Evolutionary conservation across 2,113 vertebrate genomes (phyloP).

Genomic region (Struthidea cinerea): DNA sequence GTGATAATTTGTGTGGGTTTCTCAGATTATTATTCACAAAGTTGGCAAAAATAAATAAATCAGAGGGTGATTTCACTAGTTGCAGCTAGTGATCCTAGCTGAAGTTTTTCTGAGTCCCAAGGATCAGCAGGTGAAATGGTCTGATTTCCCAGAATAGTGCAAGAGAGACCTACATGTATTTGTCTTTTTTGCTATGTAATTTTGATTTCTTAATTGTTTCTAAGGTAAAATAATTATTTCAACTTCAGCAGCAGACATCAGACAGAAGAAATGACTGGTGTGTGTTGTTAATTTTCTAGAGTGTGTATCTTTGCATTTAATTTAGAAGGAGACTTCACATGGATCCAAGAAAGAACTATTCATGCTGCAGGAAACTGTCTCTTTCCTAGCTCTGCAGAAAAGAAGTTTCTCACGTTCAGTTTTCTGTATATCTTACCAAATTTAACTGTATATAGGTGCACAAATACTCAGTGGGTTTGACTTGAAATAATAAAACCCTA

Average conservation of each 20-base stretch:
- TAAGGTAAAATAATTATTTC: conserved; percentile 7
- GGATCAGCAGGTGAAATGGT: conserved; percentile 95
- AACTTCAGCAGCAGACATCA: conserved; percentile 5
- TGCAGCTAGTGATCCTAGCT: conserved; percentile 27
- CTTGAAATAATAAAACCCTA: background rate
- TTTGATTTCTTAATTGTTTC: background rate
- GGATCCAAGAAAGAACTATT: background rate
- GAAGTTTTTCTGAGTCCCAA: conserved; percentile 83
- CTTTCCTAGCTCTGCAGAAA: background rate
- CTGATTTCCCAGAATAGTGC: background rate
- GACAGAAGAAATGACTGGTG: conserved; percentile 51
- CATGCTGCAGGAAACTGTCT: background rate
- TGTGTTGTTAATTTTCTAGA: conserved; percentile 21
- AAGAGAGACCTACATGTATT: background rate
- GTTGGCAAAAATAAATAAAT: background rate
- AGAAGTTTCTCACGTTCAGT: background rate
- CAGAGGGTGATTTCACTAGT: background rate
- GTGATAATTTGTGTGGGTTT: background rate
- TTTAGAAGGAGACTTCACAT: conserved; percentile 3
- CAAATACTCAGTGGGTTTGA: background rate
- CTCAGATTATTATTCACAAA: background rate
- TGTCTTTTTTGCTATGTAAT: background rate
- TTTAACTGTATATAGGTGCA: background rate
- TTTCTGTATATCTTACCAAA: background rate
- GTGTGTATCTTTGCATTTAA: conserved; percentile 2